A percentile compares a stretch with the other conserved stretches of the same genome.
phyloP scores from a whole-genome alignment of 1,140 invertebrate genomes.

The Platorchestia sp. region DNA sequence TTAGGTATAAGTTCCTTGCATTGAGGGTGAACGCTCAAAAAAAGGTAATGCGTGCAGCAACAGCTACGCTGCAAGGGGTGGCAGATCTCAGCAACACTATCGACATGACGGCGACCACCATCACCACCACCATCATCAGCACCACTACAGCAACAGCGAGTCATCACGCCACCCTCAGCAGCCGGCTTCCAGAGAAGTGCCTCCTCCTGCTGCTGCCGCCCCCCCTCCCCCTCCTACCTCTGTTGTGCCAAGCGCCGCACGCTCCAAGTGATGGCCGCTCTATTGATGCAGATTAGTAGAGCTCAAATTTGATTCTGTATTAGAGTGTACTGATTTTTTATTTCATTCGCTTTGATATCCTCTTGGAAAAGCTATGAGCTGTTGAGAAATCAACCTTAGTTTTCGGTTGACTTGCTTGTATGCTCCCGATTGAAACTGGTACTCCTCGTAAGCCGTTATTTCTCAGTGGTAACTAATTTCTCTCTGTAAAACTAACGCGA shows the following conservation, averaged over 20 bases:
- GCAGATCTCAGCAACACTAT: background rate
- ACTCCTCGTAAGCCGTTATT: background rate
- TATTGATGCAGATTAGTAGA: background rate
- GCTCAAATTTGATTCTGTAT: background rate
- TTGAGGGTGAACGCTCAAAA: background rate
- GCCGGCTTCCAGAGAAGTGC: background rate
- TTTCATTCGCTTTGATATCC: background rate
- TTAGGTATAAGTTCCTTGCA: background rate
- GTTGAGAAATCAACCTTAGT: background rate
- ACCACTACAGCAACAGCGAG: background rate
- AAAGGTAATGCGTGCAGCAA: background rate
- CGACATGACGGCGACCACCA: conserved; percentile 28
- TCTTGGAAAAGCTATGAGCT: background rate
- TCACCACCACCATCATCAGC: conserved; percentile 21
- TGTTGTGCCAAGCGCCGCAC: background rate
- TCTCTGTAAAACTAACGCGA: background rate
- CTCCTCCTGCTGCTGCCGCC: background rate
- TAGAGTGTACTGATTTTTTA: background rate
- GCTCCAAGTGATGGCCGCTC: conserved; percentile 48
- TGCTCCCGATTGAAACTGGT: background rate
- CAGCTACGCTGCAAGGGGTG: conserved; percentile 4
- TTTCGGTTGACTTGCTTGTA: background rate
- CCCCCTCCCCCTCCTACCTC: background rate
- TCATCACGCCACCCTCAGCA: background rate
- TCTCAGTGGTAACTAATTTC: background rate